These are phyloP conservation scores for Myiotriccus ornatus DNA, from an alignment of 2,797 vertebrate genomes.

Conservation along the genomic window DNA sequence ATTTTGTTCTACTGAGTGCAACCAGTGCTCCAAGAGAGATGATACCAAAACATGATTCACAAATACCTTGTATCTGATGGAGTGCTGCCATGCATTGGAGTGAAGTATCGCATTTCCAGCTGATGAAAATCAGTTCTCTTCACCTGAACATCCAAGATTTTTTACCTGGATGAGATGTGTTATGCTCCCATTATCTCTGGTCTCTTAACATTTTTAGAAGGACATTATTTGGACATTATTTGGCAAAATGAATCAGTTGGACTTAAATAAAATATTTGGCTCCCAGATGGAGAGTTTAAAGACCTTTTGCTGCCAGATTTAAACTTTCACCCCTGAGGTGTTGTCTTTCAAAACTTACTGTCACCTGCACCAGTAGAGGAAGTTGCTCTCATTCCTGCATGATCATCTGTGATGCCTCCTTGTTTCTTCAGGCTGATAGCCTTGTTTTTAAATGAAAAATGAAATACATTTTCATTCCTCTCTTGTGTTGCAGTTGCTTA, in stretches of 20 bases:
- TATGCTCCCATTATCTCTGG: background rate
- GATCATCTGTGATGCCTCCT: background rate
- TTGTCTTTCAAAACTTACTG: background rate
- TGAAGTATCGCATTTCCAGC: background rate
- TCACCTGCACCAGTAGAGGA: background rate
- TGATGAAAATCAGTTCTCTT: background rate
- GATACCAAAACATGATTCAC: background rate
- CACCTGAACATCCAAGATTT: background rate
- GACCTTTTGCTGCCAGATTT: background rate
- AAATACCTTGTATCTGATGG: background rate
- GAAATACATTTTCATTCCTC: background rate
- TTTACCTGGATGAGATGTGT: background rate
- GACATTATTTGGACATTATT: background rate
- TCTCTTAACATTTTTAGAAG: background rate
- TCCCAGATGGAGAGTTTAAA: background rate
- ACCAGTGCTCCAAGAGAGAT: background rate
- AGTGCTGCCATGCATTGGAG: accelerated
- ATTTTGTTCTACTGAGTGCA: background rate
- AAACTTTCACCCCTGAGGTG: background rate
- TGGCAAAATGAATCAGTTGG: background rate
- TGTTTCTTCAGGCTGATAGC: background rate
- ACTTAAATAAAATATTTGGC: background rate
- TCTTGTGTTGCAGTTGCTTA: background rate
- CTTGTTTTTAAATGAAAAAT: background rate
- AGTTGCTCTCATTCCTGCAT: accelerated